phyloP scores from a whole-genome alignment of 2,113 vertebrate species.

The Ovibos moschatus region DNA sequence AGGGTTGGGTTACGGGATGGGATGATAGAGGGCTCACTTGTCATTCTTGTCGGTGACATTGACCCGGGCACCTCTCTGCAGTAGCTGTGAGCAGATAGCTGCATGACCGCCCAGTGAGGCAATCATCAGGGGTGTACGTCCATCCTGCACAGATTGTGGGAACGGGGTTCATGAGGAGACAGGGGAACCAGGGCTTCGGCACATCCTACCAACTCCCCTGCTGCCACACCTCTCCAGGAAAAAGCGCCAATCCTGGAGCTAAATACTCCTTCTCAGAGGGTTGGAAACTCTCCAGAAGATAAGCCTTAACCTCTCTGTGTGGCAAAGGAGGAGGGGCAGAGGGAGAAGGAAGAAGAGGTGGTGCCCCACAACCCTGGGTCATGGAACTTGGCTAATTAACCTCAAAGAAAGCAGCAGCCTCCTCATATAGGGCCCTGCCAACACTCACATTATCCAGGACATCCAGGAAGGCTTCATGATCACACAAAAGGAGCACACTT shows the following conservation, averaged over 20 bases:
- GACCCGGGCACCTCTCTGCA: conserved; percentile 76
- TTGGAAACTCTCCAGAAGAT: background rate
- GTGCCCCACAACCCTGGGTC: background rate
- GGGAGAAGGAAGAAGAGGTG: background rate
- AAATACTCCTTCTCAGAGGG: background rate
- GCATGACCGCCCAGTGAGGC: conserved; percentile 74
- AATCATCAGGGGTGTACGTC: conserved; percentile 83
- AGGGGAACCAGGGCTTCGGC: background rate
- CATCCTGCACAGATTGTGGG: conserved; percentile 65
- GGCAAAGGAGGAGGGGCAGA: background rate
- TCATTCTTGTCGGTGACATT: conserved; percentile 69
- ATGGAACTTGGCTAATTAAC: background rate
- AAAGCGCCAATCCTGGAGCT: background rate
- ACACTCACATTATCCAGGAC: conserved; percentile 73
- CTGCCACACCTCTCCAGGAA: background rate
- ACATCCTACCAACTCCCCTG: background rate
- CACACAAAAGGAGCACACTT: conserved; percentile 81
- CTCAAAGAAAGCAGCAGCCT: background rate
- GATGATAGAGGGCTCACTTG: conserved; percentile 72
- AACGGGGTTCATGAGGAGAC: background rate
- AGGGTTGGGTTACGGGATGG: background rate
- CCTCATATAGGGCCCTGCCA: background rate
- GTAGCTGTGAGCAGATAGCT: conserved; percentile 79
- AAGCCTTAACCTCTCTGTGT: background rate
- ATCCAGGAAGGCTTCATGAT: conserved; percentile 77